Evolutionary conservation across 2,888 invertebrate species (phyloP).

Genomic region (Campoplex capitator): DNA sequence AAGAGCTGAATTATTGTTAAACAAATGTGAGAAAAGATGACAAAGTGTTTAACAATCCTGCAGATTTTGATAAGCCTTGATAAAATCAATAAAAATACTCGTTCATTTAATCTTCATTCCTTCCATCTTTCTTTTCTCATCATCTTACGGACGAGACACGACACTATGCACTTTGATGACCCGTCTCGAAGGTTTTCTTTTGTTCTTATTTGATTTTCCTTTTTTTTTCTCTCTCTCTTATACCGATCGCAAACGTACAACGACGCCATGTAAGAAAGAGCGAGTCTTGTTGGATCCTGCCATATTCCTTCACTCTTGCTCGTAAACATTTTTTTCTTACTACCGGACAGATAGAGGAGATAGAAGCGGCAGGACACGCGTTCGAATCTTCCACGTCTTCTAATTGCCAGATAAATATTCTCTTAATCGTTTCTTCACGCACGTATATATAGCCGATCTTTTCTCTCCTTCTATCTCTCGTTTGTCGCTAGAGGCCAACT

Average conservation of each 20-base stretch:
- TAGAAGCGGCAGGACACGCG: conserved; percentile 68
- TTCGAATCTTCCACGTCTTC: conserved; percentile 63
- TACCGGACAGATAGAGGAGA: conserved; percentile 65
- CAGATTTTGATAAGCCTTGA: background rate
- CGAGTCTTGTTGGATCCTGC: conserved; percentile 24
- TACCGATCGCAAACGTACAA: conserved; percentile 29
- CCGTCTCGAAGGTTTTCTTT: conserved; percentile 8
- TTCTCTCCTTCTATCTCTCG: conserved; percentile 54
- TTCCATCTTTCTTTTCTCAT: background rate
- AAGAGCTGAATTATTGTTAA: background rate
- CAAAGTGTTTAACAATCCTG: background rate
- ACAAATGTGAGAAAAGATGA: background rate
- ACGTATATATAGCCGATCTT: conserved; percentile 55
- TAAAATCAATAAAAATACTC: conserved; percentile 7
- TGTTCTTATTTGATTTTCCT: conserved; percentile 1
- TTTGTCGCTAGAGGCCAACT: conserved; percentile 40
- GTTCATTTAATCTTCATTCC: background rate
- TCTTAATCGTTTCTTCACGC: conserved; percentile 73
- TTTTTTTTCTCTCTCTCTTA: background rate
- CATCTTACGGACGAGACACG: background rate
- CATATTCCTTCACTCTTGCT: conserved; percentile 53
- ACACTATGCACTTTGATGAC: conserved; percentile 22
- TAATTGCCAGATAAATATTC: conserved; percentile 75
- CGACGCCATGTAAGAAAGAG: conserved; percentile 20
- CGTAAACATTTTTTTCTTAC: conserved; percentile 67